Base-by-base conservation (phyloP, 92 coral and sea anemone species). In the Palythoa grandis region DNA sequence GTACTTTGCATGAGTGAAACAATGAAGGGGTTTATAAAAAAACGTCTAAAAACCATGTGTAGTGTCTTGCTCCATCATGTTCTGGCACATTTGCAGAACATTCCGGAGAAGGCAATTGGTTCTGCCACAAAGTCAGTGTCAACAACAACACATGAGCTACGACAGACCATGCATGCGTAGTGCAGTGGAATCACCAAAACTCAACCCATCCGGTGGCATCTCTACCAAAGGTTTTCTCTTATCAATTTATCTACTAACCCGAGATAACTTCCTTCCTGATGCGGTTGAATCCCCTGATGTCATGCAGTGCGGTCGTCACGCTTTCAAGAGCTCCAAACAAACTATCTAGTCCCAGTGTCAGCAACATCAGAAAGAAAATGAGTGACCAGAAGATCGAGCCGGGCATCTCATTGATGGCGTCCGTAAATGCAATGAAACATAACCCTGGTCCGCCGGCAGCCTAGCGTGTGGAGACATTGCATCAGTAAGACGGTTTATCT, bases 261-360 rank as follows among this genome's bases (percentile, higher is more conserved):
- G 98, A 92, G 29, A 95, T 88, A 15, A 74, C 74, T 69, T 93
- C 98, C 70, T 91, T 89, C 72, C 95, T 92, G 9, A 94, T 83
- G 65, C 68, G 89, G 60, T 87, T 86, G 54, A 95, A 92, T 13
- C 95, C 96, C 66, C 79, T 86, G 43, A 95, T 91, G 83, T 95
- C 98, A 68, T 94, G 92, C 82, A 95, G 77, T 20, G 98, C 95
- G 11, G 98, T 91, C 7, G 97, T 89, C 3, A 95, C 95, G 74
- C 98, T 95, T 86, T 95, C 98, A 72, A 95, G 87, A 29, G 95
- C 98, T 25, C 98, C 98, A 77, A 95, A 95, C 87, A 95, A 79
- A 72, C 98, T 95, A 84, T 95, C 98, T 29, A 95, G 90, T 2
- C 98, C 98, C 12, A 95, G 94, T 0, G 98, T 88, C 11, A 95